Percentiles rank a stretch among this genome's conserved stretches.
phyloP scores from a whole-genome alignment of 2,113 vertebrate species.

The Salvelinus fontinalis region DNA sequence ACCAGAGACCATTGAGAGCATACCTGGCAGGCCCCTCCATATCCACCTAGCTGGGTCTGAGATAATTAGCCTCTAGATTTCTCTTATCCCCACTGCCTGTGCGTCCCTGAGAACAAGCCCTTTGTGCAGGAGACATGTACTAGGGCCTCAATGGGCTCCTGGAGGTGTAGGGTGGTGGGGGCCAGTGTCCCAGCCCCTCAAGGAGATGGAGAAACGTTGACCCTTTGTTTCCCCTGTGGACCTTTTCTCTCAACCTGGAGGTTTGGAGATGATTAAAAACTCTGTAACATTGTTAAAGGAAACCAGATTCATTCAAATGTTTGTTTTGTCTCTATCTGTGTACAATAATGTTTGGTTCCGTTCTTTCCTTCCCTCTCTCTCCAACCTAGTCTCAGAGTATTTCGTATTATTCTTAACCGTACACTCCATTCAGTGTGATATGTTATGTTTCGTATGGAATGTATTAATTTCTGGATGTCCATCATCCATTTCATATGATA shows the following conservation, averaged over 20 bases:
- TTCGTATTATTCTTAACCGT: no score
- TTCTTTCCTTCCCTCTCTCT: neutral
- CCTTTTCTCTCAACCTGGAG: slow-evolving; percentile 10
- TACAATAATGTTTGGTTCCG: neutral
- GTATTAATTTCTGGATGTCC: no score
- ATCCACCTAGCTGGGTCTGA: slow-evolving; percentile 59
- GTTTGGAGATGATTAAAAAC: slow-evolving; percentile 42
- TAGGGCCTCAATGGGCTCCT: slow-evolving; percentile 54
- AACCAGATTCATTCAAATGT: slow-evolving; percentile 17
- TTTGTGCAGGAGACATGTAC: slow-evolving; percentile 47
- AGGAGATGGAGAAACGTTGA: slow-evolving; percentile 19
- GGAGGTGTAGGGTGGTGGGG: slow-evolving; percentile 42
- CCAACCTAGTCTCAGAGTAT: no score
- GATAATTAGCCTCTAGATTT: slow-evolving; percentile 74
- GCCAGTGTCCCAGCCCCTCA: slow-evolving; percentile 21
- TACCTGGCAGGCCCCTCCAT: slow-evolving; percentile 67
- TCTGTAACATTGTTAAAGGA: slow-evolving; percentile 9
- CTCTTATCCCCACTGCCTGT: slow-evolving; percentile 52
- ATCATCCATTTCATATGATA: no score
- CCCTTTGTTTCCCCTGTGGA: slow-evolving; percentile 15
- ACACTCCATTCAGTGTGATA: no score
- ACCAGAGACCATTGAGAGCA: slow-evolving; percentile 72
- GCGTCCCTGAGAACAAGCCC: slow-evolving; percentile 65
- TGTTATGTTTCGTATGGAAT: no score
- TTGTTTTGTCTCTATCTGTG: slow-evolving; percentile 2